These are phyloP conservation scores for Bellardia pandia DNA, from an alignment of 2,888 invertebrate genomes.

Conservation along the genomic window DNA sequence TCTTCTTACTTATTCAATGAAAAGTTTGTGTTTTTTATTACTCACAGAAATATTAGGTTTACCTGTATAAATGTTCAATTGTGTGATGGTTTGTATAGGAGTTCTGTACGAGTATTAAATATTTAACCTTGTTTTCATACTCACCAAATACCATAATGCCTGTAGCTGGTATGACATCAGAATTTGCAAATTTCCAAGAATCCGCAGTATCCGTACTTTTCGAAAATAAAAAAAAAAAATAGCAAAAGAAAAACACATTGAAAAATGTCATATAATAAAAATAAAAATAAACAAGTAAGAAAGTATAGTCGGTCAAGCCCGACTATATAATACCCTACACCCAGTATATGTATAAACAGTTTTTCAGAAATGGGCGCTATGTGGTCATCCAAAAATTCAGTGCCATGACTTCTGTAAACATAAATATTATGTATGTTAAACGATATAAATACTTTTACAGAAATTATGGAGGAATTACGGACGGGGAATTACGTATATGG, in stretches of 20 bases:
- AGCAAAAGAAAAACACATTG: background rate
- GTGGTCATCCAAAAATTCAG: no score
- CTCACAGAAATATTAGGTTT: conserved; percentile 20
- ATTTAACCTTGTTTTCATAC: conserved; percentile 75
- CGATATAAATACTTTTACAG: no score
- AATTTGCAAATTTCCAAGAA: conserved; percentile 90
- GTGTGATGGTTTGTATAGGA: background rate
- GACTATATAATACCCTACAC: no score
- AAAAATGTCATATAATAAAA: conserved; percentile 33
- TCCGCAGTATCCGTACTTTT: conserved; percentile 87
- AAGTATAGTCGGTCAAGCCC: no score
- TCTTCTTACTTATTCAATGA: background rate
- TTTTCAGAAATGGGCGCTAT: no score
- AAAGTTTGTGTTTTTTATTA: background rate
- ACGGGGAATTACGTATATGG: no score
- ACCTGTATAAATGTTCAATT: background rate
- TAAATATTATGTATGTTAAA: no score
- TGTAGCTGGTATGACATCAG: conserved; percentile 90
- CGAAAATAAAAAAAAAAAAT: conserved; percentile 18
- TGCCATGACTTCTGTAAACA: no score
- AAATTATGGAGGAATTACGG: no score
- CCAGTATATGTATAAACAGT: no score
- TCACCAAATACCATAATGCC: conserved; percentile 94
- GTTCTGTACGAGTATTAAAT: conserved; percentile 23
- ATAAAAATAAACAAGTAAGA: background rate